phyloP scores from a whole-genome alignment of 2,888 invertebrate genomes.

The Drosophila kambysellisi region DNA sequence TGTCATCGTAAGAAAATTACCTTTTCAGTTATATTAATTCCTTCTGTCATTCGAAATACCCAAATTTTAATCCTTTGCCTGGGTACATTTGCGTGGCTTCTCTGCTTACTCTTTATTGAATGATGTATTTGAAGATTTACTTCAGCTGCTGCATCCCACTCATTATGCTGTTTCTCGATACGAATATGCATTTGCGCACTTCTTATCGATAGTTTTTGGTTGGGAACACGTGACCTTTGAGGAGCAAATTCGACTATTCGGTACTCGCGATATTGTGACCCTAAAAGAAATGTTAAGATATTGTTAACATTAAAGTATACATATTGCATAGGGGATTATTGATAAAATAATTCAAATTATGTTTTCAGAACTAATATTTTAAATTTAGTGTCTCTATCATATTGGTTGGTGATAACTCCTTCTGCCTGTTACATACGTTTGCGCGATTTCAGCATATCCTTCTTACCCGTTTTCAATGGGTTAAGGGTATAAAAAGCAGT shows the following conservation, averaged over 20 bases:
- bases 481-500: not conserved
- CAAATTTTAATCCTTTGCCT: constrained; percentile 79
- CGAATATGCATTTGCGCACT: constrained; percentile 93
- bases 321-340: not conserved
- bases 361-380: not conserved
- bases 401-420: not conserved
- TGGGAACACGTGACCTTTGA: constrained; percentile 86
- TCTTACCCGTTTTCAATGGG: not conserved
- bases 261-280: constrained; percentile 93
- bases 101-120: constrained; percentile 37
- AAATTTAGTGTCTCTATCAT: not conserved
- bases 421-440: not conserved
- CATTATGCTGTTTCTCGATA: constrained; percentile 65
- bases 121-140: constrained; percentile 28
- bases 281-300: constrained; percentile 86
- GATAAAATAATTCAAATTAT: not conserved
- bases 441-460: not conserved
- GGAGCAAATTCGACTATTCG: constrained; percentile 94
- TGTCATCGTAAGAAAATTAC: constrained; percentile 53
- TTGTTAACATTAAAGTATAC: not conserved
- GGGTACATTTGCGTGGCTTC: constrained; percentile 18
- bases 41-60: constrained; percentile 81
- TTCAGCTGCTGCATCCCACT: constrained; percentile 34
- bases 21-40: constrained; percentile 73
- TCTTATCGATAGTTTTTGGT: constrained; percentile 89